Percentiles rank a stretch among this genome's conserved stretches.
Evolutionary conservation across 2,113 vertebrate genomes (phyloP).

Genomic region (Phaetusa simplex): DNA sequence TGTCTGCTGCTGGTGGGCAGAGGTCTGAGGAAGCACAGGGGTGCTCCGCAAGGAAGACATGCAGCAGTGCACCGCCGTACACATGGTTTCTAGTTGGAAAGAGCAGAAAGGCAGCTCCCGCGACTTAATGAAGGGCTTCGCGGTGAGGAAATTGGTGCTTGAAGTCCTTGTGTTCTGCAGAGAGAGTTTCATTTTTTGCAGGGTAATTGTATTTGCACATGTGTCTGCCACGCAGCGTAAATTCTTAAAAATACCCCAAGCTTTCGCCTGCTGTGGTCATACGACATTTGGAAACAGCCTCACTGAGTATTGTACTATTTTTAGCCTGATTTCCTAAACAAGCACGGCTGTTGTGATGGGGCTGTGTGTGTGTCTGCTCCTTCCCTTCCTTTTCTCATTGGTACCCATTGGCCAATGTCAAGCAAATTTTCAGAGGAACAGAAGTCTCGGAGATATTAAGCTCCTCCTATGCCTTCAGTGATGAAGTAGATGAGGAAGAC

Average conservation of each 20-base stretch:
- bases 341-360: neutral
- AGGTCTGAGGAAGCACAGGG: neutral
- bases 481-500: neutral
- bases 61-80: neutral
- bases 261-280: neutral
- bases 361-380: neutral
- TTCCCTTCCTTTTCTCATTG: neutral
- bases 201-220: neutral
- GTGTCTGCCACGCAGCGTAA: neutral
- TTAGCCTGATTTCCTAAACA: neutral
- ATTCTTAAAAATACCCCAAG: neutral
- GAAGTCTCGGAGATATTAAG: accelerated
- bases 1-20: neutral
- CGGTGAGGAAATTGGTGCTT: neutral
- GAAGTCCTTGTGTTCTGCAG: neutral
- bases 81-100: neutral
- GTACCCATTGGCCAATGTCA: neutral
- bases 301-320: neutral
- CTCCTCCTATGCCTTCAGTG: neutral
- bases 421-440: neutral
- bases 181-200: neutral
- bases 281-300: neutral
- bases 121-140: neutral
- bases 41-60: neutral
- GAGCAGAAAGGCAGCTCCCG: neutral